Evolutionary conservation across 2,797 vertebrate species (phyloP).

Genomic region (Luscinia luscinia): DNA sequence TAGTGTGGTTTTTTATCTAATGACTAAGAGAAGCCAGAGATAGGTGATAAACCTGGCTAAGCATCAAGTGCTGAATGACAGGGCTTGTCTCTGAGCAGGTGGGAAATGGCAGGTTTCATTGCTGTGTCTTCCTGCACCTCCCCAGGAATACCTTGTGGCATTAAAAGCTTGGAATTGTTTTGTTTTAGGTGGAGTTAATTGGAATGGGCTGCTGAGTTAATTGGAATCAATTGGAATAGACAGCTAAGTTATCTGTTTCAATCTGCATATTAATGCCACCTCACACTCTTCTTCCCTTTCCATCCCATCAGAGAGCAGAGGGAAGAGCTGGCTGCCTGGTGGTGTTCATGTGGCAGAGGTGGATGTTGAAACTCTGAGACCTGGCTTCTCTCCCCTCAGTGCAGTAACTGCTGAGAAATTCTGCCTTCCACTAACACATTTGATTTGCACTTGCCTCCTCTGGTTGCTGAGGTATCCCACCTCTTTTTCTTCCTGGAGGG

Average conservation of each 20-base stretch:
- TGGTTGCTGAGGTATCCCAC: neutral
- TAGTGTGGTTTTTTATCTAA: neutral
- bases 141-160: neutral
- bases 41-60: neutral
- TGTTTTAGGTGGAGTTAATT: neutral
- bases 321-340: neutral
- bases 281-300: neutral
- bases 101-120: neutral
- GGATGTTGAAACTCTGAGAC: neutral
- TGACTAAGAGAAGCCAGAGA: neutral
- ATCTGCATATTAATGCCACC: neutral
- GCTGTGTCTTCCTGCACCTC: neutral
- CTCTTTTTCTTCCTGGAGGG: neutral
- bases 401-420: neutral
- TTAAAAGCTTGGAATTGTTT: neutral
- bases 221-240: neutral
- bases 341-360: neutral
- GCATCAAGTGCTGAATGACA: neutral
- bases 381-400: neutral
- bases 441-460: neutral
- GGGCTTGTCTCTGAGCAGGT: neutral
- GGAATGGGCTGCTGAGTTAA: neutral
- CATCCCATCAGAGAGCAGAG: neutral
- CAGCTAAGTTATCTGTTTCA: neutral
- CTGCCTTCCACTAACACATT: neutral